Base-by-base conservation (phyloP, 2,888 invertebrate species). In the Willowsia nigromaculata region DNA sequence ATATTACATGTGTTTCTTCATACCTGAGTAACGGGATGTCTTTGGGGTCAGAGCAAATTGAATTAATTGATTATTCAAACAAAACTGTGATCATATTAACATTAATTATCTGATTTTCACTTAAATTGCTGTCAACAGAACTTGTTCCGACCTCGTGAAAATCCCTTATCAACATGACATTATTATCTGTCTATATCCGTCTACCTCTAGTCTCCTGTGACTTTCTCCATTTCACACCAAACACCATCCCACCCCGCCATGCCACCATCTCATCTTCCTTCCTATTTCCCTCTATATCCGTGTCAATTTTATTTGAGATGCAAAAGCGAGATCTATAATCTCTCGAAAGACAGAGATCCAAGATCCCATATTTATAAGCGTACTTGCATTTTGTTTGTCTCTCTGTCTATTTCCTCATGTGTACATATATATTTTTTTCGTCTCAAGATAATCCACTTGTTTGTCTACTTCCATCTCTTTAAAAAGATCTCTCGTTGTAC, bases 401-500 rank as follows among this genome's bases (percentile, higher is more conserved):
- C 56, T 9, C 25, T 25, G 15, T 5, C 56, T 6, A 25, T 9
- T 11, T 25, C 25, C 2, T 59, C 25, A 11, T 25, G 6, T 25
- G 47, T 59, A 25, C 25, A 22, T 40, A 40, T 50, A 37, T 53
- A 33, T 33, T 47, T 78, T 78, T n/a, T n/a, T n/a, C n/a, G n/a
- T n/a, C n/a, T 53, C 53, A 33, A 6, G 33, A 78, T 78, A 85
- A 85, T 85, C 85, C 78, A 62, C 30, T 85, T 82, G 78, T 78
- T 78, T 78, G 78, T 78, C 82, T 6, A 65, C 82, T 82, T 85
- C 25, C 43, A 4, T 15, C 30, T n/a, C n/a, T n/a, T n/a, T n/a
- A n/a, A n/a, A n/a, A n/a, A n/a, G n/a, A n/a, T n/a, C n/a, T n/a
- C n/a, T n/a, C n/a, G n/a, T n/a, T n/a, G n/a, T n/a, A n/a, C n/a